Percentiles rank a stretch among this genome's conserved stretches.
Conservation (phyloP, 2,113 vertebrate genomes). For the Malurus melanocephalus region DNA sequence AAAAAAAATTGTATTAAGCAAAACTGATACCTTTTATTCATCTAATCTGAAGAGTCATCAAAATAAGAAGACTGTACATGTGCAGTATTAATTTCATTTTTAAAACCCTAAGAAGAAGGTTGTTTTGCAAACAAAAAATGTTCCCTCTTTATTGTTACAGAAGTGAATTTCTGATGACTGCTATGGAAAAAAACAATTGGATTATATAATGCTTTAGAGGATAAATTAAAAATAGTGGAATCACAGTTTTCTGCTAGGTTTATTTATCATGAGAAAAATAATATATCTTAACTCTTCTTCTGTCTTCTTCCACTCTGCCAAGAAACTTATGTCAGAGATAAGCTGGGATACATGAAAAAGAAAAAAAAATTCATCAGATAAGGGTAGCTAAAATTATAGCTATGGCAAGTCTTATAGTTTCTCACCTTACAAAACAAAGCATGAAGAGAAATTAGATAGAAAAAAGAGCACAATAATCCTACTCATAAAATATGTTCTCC, state of each 20-base stretch:
- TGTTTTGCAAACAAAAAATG: neutral
- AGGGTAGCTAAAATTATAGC: neutral
- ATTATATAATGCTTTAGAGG: neutral
- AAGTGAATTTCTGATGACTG: constrained; percentile 1
- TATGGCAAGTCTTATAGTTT: neutral
- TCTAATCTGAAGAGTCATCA: neutral
- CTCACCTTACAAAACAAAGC: neutral
- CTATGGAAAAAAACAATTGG: neutral
- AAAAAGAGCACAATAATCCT: neutral
- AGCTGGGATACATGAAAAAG: neutral
- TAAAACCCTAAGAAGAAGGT: neutral
- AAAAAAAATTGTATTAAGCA: neutral
- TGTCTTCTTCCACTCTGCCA: neutral
- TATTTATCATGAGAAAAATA: neutral
- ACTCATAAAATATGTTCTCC: neutral
- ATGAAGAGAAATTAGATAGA: neutral
- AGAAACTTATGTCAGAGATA: neutral
- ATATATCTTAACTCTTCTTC: neutral
- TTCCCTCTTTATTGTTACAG: neutral
- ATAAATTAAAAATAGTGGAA: neutral
- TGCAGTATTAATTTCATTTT: neutral
- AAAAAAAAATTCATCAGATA: neutral
- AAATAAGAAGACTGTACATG: neutral
- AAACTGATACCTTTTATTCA: neutral
- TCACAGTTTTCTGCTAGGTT: neutral